These are phyloP conservation scores for Lichenostomus cassidix DNA, from an alignment of 2,113 vertebrate species.

Conservation along the genomic window DNA sequence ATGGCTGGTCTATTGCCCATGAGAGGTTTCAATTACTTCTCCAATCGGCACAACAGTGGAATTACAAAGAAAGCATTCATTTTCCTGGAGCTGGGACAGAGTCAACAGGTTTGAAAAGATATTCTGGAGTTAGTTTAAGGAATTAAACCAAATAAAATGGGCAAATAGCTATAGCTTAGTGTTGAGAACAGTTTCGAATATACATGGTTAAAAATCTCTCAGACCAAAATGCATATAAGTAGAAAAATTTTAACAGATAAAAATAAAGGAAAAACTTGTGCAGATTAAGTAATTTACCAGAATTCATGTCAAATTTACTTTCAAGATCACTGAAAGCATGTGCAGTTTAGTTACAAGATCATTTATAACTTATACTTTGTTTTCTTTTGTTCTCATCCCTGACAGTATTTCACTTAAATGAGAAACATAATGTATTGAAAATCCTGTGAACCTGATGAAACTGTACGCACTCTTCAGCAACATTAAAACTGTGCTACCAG, in stretches of 20 bases:
- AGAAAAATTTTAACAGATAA: background rate
- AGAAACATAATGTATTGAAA: conserved; percentile 18
- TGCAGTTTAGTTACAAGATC: background rate
- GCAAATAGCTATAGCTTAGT: conserved; percentile 9
- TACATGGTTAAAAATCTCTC: background rate
- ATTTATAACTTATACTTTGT: background rate
- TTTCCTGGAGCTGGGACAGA: conserved; percentile 17
- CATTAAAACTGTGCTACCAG: conserved; percentile 11
- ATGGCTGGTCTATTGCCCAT: conserved; percentile 1
- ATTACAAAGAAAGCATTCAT: conserved; percentile 13
- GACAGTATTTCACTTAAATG: conserved; percentile 34
- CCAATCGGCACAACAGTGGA: background rate
- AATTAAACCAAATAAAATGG: conserved; percentile 54
- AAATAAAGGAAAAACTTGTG: background rate
- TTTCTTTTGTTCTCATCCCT: background rate
- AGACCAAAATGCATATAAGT: background rate
- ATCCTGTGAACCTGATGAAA: background rate
- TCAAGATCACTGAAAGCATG: background rate
- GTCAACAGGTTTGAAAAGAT: conserved; percentile 18
- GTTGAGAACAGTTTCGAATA: background rate
- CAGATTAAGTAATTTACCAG: conserved; percentile 41
- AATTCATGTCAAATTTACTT: conserved; percentile 1
- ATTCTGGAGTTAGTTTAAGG: conserved; percentile 39
- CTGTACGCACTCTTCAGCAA: background rate
- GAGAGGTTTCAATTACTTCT: conserved; percentile 42